Evolutionary conservation across 1,140 invertebrate species (phyloP), one percentile per base, ranked within the genome.

Genomic region (Zaprionus camerounensis): DNA sequence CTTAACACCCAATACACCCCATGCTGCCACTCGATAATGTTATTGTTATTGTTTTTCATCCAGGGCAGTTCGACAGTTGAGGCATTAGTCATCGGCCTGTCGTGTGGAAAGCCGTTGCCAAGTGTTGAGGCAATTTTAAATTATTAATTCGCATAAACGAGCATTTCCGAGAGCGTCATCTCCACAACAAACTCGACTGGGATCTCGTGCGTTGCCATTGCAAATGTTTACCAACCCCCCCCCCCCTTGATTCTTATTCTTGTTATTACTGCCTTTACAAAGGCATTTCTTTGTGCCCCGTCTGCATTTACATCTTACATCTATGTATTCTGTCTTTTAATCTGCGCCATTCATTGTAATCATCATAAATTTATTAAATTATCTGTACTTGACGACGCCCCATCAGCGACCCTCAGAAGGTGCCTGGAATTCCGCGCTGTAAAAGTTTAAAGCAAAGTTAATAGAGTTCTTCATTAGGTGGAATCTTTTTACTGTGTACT

Each of bases 311-410:
- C 58, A 11, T 49, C 28, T 58, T 73, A 64, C 46, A 38, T 64
- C 41, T 58, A 64, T 55, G 15, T 34, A 51, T 11, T 69, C 59
- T 26, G 67, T 63, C 55, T 67, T 62, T 81, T 62, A 74, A 85
- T 81, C 76, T 85, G 41, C 67, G 53, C 65, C 20, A 62, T 62
- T 59, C 65, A 74, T 69, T 77, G 80, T 75, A 87, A 86, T 72
- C 74, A 77, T 87, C 63, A 80, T 78, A 82, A 82, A 76, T 87
- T 82, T 72, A 87, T 86, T 87, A 83, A 82, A 86, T 86, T 87
- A 87, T 68, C n/a, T 49, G 22, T 46, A 72, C 83, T 82, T 87
- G 77, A 83, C 76, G 68, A 72, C 68, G 59, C 62, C 38, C 55
- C 57, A 24, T 22, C 26, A 31, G 38, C 11, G 11, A 28, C 66